phyloP scores from a whole-genome alignment of 2,888 invertebrate species.

The Archips xylosteana region DNA sequence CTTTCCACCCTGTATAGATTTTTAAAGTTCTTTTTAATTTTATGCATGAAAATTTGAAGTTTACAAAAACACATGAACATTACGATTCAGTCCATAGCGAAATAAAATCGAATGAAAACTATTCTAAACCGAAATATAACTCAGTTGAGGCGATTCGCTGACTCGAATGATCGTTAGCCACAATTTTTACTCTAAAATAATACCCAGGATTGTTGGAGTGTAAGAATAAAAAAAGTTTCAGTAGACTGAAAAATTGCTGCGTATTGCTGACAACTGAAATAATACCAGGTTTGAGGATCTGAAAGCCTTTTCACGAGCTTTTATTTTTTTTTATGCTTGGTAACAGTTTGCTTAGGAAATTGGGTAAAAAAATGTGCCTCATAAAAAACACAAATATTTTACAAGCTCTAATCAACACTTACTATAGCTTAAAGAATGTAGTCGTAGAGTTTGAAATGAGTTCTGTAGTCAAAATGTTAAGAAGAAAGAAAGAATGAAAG shows the following conservation, averaged over 20 bases:
- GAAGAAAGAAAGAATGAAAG: no score
- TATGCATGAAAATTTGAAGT: neutral
- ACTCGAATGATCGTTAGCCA: slow-evolving; percentile 1
- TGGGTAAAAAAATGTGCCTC: neutral
- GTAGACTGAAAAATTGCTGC: slow-evolving; percentile 2
- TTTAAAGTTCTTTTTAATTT: no score
- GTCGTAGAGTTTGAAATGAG: no score
- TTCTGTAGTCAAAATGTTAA: no score
- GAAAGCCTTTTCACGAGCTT: neutral
- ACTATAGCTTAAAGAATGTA: no score
- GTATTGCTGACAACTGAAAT: slow-evolving; percentile 12
- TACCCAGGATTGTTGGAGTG: neutral
- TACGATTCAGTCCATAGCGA: neutral
- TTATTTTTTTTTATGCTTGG: neutral
- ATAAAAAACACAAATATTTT: no score
- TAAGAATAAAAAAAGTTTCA: neutral
- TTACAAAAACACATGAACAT: slow-evolving; percentile 1
- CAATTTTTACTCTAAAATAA: slow-evolving; percentile 13
- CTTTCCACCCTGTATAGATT: no score
- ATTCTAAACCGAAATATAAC: neutral
- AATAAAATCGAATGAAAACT: neutral
- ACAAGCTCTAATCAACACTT: no score
- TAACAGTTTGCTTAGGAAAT: neutral
- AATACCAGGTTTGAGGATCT: neutral
- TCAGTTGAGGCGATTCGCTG: neutral